Percentiles rank a stretch among this genome's conserved stretches.
Evolutionary conservation across 2,797 vertebrate species (phyloP).

Genomic region (Odontamblyopus rebecca): DNA sequence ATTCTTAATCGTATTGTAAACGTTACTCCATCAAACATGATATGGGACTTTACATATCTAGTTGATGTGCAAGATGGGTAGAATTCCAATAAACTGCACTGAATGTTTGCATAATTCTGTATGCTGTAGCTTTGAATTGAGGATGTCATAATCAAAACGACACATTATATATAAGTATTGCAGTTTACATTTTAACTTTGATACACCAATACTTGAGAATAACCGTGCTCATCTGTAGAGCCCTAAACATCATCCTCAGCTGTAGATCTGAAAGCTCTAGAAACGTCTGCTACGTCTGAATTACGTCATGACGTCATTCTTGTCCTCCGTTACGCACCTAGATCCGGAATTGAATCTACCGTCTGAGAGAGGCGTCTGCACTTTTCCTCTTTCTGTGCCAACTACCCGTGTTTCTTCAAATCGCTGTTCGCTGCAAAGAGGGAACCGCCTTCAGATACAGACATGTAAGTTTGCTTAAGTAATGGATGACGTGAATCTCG

Average conservation of each 20-base stretch:
- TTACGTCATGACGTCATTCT: conserved; percentile 63
- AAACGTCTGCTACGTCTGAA: conserved; percentile 60
- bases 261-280: conserved; percentile 68
- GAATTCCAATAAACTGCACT: background rate
- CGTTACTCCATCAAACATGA: too few relatives aligned
- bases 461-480: conserved; percentile 67
- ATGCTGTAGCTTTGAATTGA: background rate
- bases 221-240: background rate
- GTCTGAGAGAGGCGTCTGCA: conserved; percentile 35
- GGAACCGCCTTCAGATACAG: conserved; percentile 24
- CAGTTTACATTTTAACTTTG: background rate
- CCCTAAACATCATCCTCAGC: conserved; percentile 66
- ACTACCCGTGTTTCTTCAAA: background rate
- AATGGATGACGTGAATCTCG: background rate
- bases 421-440: conserved; percentile 19
- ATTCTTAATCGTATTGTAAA: background rate
- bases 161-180: background rate
- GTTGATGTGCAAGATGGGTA: too few relatives aligned
- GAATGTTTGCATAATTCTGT: background rate
- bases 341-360: conserved; percentile 37
- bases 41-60: too few relatives aligned
- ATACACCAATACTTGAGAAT: background rate
- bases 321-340: conserved; percentile 44
- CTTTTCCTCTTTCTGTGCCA: conserved; percentile 12
- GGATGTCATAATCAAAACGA: too few relatives aligned